Evolutionary conservation across 92 coral and sea anemone genomes (phyloP).

Genomic region (Palythoa caribaeorum): DNA sequence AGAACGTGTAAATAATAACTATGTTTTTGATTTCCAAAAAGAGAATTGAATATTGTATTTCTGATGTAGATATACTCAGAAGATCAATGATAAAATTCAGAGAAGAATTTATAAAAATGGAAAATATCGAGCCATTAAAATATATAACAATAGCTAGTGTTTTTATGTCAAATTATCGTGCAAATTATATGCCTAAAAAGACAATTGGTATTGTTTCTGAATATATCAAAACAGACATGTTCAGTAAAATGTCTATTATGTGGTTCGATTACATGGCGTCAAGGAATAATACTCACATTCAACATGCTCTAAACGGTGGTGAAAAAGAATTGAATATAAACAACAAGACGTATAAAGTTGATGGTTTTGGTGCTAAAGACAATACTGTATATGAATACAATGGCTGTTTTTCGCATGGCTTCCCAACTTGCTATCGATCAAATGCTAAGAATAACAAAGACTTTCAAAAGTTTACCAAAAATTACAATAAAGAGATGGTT

Average conservation of each 20-base stretch:
- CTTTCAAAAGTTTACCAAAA: too few relatives aligned
- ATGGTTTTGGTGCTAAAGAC: background rate
- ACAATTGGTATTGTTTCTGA: constrained; percentile 42
- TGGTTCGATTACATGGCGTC: background rate
- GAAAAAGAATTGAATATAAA: background rate
- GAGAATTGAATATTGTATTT: background rate
- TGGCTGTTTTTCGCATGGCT: constrained; percentile 2
- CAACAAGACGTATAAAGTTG: background rate
- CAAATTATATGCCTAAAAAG: constrained; percentile 22
- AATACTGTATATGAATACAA: constrained; percentile 10
- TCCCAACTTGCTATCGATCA: background rate
- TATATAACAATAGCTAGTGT: constrained; percentile 21
- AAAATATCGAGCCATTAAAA: constrained; percentile 1
- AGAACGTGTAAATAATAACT: background rate
- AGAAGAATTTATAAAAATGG: background rate
- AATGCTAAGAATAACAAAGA: too few relatives aligned
- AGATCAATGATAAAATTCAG: background rate
- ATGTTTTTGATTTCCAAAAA: constrained; percentile 7
- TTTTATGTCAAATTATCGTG: background rate
- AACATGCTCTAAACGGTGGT: background rate
- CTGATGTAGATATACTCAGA: background rate
- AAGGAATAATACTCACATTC: background rate
- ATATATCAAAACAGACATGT: background rate
- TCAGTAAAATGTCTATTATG: background rate
- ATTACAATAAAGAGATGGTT: too few relatives aligned